Conservation (phyloP, 2,888 invertebrate genomes). For the Arctia plantaginis region DNA sequence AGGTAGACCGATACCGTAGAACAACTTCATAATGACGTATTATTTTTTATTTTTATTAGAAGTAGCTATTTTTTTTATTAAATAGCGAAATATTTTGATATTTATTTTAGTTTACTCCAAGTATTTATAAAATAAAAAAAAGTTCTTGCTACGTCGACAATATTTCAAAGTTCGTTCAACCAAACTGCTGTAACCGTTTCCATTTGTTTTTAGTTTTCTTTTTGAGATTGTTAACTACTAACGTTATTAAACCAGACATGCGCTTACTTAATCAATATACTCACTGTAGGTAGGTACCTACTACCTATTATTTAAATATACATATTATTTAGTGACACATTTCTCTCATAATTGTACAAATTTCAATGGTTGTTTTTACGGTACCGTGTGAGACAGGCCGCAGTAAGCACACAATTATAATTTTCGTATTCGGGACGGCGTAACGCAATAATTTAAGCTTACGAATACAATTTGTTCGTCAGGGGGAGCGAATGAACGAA, state of each 20-base stretch:
- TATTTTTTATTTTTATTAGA: too few species aligned
- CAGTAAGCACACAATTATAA: conserved; percentile 64
- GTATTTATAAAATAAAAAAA: neutral
- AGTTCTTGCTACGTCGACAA: too few species aligned
- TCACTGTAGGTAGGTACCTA: neutral
- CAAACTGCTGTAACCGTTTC: too few species aligned
- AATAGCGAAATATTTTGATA: neutral
- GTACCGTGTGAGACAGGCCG: conserved; percentile 30
- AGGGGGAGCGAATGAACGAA: conserved; percentile 73
- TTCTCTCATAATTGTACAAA: neutral
- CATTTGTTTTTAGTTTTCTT: neutral
- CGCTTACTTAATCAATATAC: too few species aligned
- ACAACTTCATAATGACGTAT: too few species aligned
- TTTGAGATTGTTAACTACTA: neutral
- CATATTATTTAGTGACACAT: neutral
- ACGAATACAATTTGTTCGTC: conserved; percentile 77
- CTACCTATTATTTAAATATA: neutral
- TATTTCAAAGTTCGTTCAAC: neutral
- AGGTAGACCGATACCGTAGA: neutral
- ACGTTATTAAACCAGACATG: neutral
- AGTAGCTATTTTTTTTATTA: too few species aligned
- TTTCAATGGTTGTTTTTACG: neutral
- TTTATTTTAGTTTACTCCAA: neutral
- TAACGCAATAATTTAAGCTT: conserved; percentile 75
- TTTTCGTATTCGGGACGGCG: conserved; percentile 62